Conservation (phyloP, 2,888 invertebrate species). For the Tachina grossa region DNA sequence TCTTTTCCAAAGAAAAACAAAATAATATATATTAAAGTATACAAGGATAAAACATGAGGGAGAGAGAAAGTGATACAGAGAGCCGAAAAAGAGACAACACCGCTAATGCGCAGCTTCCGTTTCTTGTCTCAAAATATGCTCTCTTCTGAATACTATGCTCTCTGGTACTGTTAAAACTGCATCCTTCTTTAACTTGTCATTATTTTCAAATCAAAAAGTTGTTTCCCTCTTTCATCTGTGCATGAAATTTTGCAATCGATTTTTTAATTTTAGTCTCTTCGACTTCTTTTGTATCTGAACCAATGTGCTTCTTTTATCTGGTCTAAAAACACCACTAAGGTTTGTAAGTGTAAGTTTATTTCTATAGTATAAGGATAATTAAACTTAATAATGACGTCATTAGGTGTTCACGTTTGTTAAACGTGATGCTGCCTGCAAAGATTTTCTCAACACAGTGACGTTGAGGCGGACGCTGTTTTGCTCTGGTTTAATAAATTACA, state of each 20-base stretch:
- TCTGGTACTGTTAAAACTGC: conserved; percentile 37
- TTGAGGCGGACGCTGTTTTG: not conserved
- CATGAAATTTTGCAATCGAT: conserved; percentile 61
- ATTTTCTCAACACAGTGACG: conserved; percentile 61
- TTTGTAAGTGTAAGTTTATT: not conserved
- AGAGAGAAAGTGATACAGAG: not conserved
- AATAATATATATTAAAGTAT: conserved; percentile 18
- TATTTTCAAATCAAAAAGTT: not conserved
- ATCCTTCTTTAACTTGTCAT: conserved; percentile 14
- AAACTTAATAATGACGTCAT: conserved; percentile 60
- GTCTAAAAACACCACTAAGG: conserved; percentile 10
- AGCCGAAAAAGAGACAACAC: not conserved
- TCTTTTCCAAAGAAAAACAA: not conserved
- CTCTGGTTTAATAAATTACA: not conserved
- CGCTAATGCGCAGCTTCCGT: conserved; percentile 37
- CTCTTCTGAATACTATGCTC: not conserved
- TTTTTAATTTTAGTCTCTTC: conserved; percentile 44
- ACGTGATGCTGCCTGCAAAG: conserved; percentile 52
- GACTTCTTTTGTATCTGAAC: conserved; percentile 14
- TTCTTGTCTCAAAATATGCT: not conserved
- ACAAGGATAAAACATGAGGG: conserved; percentile 12
- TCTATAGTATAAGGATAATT: conserved; percentile 16
- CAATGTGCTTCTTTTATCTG: conserved; percentile 58
- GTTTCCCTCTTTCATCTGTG: conserved; percentile 8
- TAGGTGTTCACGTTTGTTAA: conserved; percentile 55